Evolutionary conservation across 2,888 invertebrate species (phyloP), one percentile per base, ranked within the genome.

Genomic region (Scaptomyza parva): DNA sequence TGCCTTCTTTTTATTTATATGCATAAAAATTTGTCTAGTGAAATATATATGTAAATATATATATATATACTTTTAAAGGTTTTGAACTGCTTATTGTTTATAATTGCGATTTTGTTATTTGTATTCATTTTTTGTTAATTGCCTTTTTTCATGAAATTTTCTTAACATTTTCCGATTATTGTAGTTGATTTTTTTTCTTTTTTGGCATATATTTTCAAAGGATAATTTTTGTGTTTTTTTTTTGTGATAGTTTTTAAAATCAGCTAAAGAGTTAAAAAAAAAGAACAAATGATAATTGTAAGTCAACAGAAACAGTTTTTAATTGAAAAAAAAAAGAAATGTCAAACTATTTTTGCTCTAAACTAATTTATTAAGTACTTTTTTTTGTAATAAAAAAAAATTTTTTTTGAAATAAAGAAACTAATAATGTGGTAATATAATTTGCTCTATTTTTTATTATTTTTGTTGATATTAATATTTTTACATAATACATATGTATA

Each of bases 21-120:
- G 82, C 86, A 84, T 86, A 79, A 82, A 86, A 82, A 76, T 84
- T 79, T 71, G 71, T 80, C 82, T 83, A 83, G 78, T 83, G 86
- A 83, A 80, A 80, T 86, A 84, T 86, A 83, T 80, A 74, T 71
- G 68, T 80, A 76, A 73, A 67, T 81, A 74, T 81, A 76, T 81
- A 78, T 72, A 75, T 82, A 76, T 81, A 78, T 72, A 75, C 78
- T 55, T 67, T 58, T 48, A 58, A 73, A 69, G 63, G 61, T 59
- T 76, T 79, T 78, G 65, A 82, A 82, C 82, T 82, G 79, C 83
- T 85, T 85, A 87, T 87, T 86, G 80, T 86, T 84, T 84, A 82
- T 87, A 86, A 84, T 84, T 86, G 82, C 86, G 68, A 77, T 78
- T 84, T 84, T 78, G 76, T 80, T 69, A 76, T 76, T 78, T 81